Percentiles rank a stretch among this genome's conserved stretches.
Conservation (phyloP, 2,888 invertebrate genomes). For the Masnerella sp. region DNA sequence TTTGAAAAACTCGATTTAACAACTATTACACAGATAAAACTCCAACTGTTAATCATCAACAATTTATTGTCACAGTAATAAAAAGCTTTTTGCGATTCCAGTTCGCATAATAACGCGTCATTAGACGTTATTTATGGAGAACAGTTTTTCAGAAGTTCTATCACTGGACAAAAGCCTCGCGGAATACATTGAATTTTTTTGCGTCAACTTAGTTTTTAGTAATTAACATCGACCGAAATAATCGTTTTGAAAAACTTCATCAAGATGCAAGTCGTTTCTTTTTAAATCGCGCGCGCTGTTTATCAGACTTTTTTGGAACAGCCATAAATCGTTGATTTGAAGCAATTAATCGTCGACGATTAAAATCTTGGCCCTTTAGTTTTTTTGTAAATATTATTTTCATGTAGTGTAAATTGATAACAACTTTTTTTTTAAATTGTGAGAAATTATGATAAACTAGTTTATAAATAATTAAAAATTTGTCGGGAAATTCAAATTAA, state of each 20-base stretch:
- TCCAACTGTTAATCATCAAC: constrained; percentile 12
- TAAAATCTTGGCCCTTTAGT: constrained; percentile 10
- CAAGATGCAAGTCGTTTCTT: too few species aligned
- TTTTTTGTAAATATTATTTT: too few species aligned
- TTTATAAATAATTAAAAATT: too few species aligned
- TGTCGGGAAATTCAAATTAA: too few species aligned
- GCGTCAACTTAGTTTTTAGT: constrained; percentile 17
- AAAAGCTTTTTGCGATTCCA: constrained; percentile 17
- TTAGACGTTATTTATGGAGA: constrained; percentile 35
- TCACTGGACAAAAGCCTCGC: constrained; percentile 1
- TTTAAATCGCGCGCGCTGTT: neutral
- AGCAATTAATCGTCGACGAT: constrained; percentile 18
- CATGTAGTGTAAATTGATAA: too few species aligned
- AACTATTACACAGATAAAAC: neutral
- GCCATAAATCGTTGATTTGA: constrained; percentile 1
- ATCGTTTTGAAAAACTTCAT: too few species aligned
- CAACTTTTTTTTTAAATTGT: too few species aligned
- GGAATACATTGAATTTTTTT: constrained; percentile 22
- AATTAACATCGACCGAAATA: constrained; percentile 17
- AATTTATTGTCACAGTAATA: constrained; percentile 25
- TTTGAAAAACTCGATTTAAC: constrained; percentile 7
- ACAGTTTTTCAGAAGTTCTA: constrained; percentile 24
- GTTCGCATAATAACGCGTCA: constrained; percentile 17
- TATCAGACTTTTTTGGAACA: neutral
- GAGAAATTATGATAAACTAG: too few species aligned